phyloP scores from a whole-genome alignment of 2,797 vertebrate genomes.

The Pangasius sanitwongsei region DNA sequence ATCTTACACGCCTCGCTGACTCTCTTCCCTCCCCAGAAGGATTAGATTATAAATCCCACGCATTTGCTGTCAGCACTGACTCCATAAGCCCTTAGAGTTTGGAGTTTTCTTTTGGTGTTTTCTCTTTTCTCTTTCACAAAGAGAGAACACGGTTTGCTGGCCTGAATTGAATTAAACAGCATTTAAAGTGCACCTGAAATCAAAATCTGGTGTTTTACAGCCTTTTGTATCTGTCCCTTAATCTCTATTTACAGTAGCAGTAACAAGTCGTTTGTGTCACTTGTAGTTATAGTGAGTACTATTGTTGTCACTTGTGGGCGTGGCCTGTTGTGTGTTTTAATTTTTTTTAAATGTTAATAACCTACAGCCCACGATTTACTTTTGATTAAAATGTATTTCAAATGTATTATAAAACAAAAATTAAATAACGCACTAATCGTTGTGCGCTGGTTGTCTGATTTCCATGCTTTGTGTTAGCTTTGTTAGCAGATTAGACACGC shows the following conservation, averaged over 20 bases:
- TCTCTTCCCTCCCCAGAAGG: constrained; percentile 26
- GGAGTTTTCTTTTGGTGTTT: constrained; percentile 9
- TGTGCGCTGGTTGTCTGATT: background rate
- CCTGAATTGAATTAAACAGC: background rate
- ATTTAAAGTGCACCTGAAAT: background rate
- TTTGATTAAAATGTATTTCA: background rate
- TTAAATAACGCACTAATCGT: background rate
- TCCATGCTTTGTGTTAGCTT: background rate
- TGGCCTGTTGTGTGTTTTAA: background rate
- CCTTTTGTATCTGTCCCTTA: background rate
- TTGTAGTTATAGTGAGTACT: background rate
- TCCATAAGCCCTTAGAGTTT: constrained; percentile 17
- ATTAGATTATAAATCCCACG: constrained; percentile 48
- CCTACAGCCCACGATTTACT: background rate
- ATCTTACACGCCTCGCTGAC: constrained; percentile 26
- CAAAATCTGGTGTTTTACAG: background rate
- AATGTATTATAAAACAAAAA: background rate
- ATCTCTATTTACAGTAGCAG: background rate
- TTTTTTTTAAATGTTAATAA: background rate
- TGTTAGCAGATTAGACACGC: background rate
- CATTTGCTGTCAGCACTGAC: constrained; percentile 37
- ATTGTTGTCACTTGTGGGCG: background rate
- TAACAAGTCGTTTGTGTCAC: background rate
- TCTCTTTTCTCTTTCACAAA: constrained; percentile 8
- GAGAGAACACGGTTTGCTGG: background rate